A percentile compares a stretch with the other conserved stretches of the same genome.
These are phyloP conservation scores for Drosophila pandora DNA, from an alignment of 1,140 invertebrate species.

Conservation along the genomic window DNA sequence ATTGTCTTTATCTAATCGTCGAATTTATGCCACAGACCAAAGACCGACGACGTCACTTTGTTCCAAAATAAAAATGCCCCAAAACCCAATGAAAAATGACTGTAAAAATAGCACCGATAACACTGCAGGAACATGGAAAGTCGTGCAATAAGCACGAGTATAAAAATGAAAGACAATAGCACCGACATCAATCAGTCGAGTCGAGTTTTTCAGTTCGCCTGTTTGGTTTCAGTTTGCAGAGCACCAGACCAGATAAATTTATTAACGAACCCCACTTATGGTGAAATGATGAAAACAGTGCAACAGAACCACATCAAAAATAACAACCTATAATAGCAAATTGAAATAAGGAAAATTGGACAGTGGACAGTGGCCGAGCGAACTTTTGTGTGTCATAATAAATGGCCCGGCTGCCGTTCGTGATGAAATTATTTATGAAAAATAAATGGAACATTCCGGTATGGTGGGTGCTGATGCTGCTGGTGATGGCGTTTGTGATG, in stretches of 20 bases:
- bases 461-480: slow-evolving; percentile 19
- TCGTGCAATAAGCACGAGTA: slow-evolving; percentile 37
- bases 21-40: neutral
- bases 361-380: neutral
- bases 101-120: slow-evolving; percentile 42
- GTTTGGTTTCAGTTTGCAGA: slow-evolving; percentile 6
- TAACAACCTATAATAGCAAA: slow-evolving; percentile 29
- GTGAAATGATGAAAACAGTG: slow-evolving; percentile 44
- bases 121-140: slow-evolving; percentile 32
- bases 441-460: slow-evolving; percentile 52
- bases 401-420: slow-evolving; percentile 32
- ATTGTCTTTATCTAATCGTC: slow-evolving; percentile 32
- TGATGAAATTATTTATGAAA: slow-evolving; percentile 81
- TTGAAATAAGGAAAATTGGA: slow-evolving; percentile 17
- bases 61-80: slow-evolving; percentile 54
- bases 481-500: slow-evolving; percentile 4
- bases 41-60: slow-evolving; percentile 26
- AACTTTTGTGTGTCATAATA: slow-evolving; percentile 39
- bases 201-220: slow-evolving; percentile 52
- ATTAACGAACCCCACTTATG: slow-evolving; percentile 44
- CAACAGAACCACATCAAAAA: slow-evolving; percentile 11
- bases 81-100: slow-evolving; percentile 44
- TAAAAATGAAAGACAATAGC: slow-evolving; percentile 71
- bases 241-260: slow-evolving; percentile 39
- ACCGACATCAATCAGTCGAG: slow-evolving; percentile 72